Conservation (phyloP, 2,797 vertebrate species). For the Mastacembelus armatus region DNA sequence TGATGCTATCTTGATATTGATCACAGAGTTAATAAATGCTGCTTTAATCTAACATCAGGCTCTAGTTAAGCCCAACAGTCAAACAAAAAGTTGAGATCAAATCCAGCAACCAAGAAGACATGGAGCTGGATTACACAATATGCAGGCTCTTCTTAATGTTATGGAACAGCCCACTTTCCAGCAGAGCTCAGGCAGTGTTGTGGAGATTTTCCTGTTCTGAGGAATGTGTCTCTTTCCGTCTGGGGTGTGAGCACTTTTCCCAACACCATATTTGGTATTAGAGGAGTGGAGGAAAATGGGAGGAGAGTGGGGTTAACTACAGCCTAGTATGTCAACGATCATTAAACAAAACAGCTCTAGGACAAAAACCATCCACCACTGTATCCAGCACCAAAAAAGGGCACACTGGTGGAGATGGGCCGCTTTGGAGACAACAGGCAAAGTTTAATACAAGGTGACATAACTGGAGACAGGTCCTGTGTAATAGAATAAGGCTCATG, state of each 20-base stretch:
- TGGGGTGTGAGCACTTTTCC: constrained; percentile 75
- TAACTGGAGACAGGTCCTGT: constrained; percentile 27
- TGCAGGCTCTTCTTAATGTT: constrained; percentile 24
- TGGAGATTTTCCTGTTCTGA: constrained; percentile 79
- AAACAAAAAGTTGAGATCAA: constrained; percentile 7
- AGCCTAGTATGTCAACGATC: constrained; percentile 78
- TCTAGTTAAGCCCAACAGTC: constrained; percentile 3
- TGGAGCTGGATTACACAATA: constrained; percentile 40
- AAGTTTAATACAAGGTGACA: constrained; percentile 58
- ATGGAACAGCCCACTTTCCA: constrained; percentile 27
- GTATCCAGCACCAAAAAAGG: constrained; percentile 79
- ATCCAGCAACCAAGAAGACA: constrained; percentile 2
- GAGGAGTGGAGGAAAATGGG: constrained; percentile 80
- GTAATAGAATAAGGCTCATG: constrained; percentile 22
- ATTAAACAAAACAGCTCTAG: constrained; percentile 77
- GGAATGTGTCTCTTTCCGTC: constrained; percentile 85
- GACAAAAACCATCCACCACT: constrained; percentile 60
- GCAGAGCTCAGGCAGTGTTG: constrained; percentile 65
- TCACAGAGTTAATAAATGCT: not conserved
- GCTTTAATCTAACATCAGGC: constrained; percentile 6
- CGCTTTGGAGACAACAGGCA: constrained; percentile 61
- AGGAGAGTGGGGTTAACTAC: constrained; percentile 65
- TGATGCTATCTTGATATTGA: constrained; percentile 5
- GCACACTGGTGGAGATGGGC: constrained; percentile 57
- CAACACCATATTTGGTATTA: constrained; percentile 89